Evolutionary conservation across 2,797 vertebrate genomes (phyloP).

Genomic region (Peromyscus melanophrys): DNA sequence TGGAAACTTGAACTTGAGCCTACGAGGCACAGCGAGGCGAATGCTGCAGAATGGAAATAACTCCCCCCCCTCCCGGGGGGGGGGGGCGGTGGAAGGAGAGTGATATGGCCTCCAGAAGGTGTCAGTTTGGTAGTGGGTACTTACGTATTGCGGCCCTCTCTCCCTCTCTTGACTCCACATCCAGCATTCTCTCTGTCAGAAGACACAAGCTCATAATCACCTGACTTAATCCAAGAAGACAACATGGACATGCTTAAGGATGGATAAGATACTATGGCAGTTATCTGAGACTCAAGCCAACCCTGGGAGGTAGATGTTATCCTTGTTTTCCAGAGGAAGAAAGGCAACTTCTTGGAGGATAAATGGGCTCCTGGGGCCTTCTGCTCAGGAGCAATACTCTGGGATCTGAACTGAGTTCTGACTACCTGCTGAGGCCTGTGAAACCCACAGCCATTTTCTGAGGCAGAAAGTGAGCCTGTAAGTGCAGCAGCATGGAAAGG

Average conservation of each 20-base stretch:
- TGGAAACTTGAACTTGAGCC: conserved; percentile 35
- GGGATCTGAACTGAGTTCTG: background rate
- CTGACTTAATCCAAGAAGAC: background rate
- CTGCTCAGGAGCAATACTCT: background rate
- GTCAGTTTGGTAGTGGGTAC: background rate
- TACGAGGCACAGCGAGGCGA: background rate
- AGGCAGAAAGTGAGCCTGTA: background rate
- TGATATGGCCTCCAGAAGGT: rapidly evolving
- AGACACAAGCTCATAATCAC: background rate
- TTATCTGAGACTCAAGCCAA: background rate
- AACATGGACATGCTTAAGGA: background rate
- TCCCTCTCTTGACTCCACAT: background rate
- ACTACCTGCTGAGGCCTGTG: background rate
- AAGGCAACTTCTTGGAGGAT: conserved; percentile 17
- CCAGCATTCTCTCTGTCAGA: background rate
- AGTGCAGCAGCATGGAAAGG: background rate
- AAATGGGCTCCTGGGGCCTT: background rate
- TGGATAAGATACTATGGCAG: background rate
- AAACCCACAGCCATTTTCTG: background rate
- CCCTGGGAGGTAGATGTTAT: background rate
- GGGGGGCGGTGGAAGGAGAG: background rate
- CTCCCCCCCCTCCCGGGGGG: background rate
- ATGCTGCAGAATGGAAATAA: background rate
- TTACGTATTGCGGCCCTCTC: background rate
- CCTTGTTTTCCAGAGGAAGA: conserved; percentile 14